A percentile compares a stretch with the other conserved stretches of the same genome.
Evolutionary conservation across 30 jellyfish, hydroid and myxozoan genomes (phyloP).

Genomic region (Chironex yamaguchii): DNA sequence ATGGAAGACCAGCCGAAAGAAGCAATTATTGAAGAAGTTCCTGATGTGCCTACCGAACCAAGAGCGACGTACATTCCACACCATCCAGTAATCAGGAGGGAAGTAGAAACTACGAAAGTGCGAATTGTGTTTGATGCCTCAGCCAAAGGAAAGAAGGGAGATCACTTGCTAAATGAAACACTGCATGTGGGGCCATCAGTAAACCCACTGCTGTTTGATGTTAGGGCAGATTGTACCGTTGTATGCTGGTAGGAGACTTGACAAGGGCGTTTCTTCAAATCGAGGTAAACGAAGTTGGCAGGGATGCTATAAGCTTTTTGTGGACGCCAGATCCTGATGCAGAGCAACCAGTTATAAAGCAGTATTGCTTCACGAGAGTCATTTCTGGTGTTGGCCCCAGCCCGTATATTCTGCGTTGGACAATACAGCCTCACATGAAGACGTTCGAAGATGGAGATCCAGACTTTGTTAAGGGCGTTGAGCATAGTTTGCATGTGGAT

Average conservation of each 20-base stretch:
- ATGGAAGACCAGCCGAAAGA: too few relatives aligned
- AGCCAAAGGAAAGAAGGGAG: neutral
- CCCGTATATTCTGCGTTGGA: neutral
- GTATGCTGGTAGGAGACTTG: too few relatives aligned
- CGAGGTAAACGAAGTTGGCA: neutral
- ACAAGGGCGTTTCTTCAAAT: neutral
- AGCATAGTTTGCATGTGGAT: slow-evolving; percentile 30
- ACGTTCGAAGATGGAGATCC: neutral
- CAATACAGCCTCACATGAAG: neutral
- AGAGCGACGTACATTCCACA: too few relatives aligned
- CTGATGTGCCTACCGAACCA: too few relatives aligned
- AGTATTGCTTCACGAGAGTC: slow-evolving; percentile 34
- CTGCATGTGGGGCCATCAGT: slow-evolving; percentile 56
- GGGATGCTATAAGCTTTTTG: neutral
- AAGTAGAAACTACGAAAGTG: slow-evolving; percentile 30
- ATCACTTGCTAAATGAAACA: slow-evolving; percentile 38
- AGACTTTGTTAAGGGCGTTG: neutral
- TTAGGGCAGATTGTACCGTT: slow-evolving; percentile 41
- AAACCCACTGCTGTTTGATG: slow-evolving; percentile 22
- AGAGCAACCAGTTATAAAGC: too few relatives aligned
- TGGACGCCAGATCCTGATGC: too few relatives aligned
- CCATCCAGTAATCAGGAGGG: slow-evolving; percentile 38
- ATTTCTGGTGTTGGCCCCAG: neutral
- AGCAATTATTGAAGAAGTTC: too few relatives aligned
- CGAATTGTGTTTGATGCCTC: slow-evolving; percentile 60